phyloP scores from a whole-genome alignment of 2,113 vertebrate species.

The Myotis brandtii region DNA sequence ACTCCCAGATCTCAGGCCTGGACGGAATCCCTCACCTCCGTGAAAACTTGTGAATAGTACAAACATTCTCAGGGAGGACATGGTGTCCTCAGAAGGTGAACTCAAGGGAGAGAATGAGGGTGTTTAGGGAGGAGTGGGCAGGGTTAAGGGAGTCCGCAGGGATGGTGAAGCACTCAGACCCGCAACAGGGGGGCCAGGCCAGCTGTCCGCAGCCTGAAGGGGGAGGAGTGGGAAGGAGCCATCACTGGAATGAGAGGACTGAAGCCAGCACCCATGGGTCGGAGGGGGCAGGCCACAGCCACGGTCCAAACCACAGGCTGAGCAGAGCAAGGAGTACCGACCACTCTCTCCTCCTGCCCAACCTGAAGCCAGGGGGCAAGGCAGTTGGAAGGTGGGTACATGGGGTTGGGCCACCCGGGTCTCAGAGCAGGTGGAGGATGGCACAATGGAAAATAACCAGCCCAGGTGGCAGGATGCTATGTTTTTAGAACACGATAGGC shows the following conservation, averaged over 20 bases:
- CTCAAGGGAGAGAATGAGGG: neutral
- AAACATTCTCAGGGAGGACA: neutral
- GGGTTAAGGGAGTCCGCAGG: too few relatives aligned
- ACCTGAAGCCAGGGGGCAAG: neutral
- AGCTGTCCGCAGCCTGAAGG: neutral
- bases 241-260: neutral
- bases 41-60: neutral
- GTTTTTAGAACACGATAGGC: neutral
- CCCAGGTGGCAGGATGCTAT: neutral
- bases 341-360: neutral
- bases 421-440: neutral
- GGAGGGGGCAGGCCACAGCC: neutral
- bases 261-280: neutral
- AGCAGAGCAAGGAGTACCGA: neutral
- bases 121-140: neutral
- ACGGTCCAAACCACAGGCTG: neutral
- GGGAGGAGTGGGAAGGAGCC: neutral
- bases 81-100: neutral
- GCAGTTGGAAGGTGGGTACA: neutral
- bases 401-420: neutral
- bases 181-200: neutral
- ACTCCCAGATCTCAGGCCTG: neutral
- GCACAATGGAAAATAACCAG: neutral
- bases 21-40: neutral
- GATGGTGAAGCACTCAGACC: neutral